These are phyloP conservation scores for Ashinkailepas kermadecensis DNA, from an alignment of 2,888 invertebrate genomes.

Conservation along the genomic window DNA sequence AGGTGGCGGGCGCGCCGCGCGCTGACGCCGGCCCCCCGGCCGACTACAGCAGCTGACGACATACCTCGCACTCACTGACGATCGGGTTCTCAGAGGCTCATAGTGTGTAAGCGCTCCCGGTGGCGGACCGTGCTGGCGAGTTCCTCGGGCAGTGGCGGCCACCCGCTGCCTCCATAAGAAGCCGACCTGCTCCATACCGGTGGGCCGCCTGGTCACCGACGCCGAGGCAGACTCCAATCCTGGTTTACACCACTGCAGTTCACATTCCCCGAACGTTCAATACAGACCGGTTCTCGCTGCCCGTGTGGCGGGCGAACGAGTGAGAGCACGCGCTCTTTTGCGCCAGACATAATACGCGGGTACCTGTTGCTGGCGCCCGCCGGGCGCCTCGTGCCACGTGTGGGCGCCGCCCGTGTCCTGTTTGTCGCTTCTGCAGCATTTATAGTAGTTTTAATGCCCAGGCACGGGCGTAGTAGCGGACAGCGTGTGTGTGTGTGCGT, in stretches of 20 bases:
- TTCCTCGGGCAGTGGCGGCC: background rate
- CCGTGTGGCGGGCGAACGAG: background rate
- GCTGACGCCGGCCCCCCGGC: background rate
- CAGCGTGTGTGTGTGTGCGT: background rate
- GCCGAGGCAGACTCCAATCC: background rate
- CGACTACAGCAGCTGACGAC: no score
- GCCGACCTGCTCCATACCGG: background rate
- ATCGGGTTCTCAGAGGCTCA: constrained; percentile 20
- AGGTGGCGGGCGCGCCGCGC: no score
- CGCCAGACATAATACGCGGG: constrained; percentile 1
- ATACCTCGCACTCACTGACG: constrained; percentile 9
- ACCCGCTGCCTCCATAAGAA: background rate
- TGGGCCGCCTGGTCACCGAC: background rate
- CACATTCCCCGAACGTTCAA: background rate
- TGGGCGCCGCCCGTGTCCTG: background rate
- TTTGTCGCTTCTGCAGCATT: constrained; percentile 20
- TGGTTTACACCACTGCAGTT: background rate
- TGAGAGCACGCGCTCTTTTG: background rate
- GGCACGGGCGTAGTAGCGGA: background rate
- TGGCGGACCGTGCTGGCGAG: background rate
- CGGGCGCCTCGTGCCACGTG: background rate
- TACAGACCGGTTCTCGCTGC: background rate
- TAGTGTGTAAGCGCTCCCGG: background rate
- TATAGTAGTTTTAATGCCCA: constrained; percentile 15
- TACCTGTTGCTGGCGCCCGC: background rate